Evolutionary conservation across 2,113 vertebrate species (phyloP), one percentile per base, ranked within the genome.

Genomic region (Penelope pileata): DNA sequence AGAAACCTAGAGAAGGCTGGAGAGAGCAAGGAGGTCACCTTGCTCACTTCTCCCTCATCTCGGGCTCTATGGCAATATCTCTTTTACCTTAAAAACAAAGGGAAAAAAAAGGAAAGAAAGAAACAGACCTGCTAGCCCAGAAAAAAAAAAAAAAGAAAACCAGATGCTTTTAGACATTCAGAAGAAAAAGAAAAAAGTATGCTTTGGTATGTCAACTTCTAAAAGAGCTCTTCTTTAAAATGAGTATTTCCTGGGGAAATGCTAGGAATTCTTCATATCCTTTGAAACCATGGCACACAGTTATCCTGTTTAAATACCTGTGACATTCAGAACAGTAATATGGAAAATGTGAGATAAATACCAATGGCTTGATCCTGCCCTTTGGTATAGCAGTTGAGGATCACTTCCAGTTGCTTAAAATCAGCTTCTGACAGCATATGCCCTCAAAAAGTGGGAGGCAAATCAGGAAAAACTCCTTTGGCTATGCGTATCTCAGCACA

Each of bases 301-400:
- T 67, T 60, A 68, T 30, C 22, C 18, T 66, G 3, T 53, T 75
- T 87, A 79, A 91, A 54, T 70, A 70, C 34, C 38, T 70, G 40
- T 86, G 68, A 70, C 75, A 72, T 86, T 91, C 63, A 83, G 45
- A 87, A 77, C 8, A 83, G 26, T 29, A 80, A 36, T 38, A 83
- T 8, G 32, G 56, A 80, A 94, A 92, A 83, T 59, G 18, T 83
- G 72, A 77, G n/a, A 81, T 45, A 93, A 94, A 77, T 70, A 91
- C 38, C 75, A 59, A 92, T 42, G 48, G 16, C 60, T 96, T 80
- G 75, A 80, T 83, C 34, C 23, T 93, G 38, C 23, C 59, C 38
- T 80, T 88, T 67, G 67, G 16, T 78, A 74, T 26, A 66, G 30
- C 7, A 83, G 32, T 11, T 54, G 38, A 86, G 6, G 23, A 80